phyloP scores from a whole-genome alignment of 2,113 vertebrate species.

The Laticauda colubrina region DNA sequence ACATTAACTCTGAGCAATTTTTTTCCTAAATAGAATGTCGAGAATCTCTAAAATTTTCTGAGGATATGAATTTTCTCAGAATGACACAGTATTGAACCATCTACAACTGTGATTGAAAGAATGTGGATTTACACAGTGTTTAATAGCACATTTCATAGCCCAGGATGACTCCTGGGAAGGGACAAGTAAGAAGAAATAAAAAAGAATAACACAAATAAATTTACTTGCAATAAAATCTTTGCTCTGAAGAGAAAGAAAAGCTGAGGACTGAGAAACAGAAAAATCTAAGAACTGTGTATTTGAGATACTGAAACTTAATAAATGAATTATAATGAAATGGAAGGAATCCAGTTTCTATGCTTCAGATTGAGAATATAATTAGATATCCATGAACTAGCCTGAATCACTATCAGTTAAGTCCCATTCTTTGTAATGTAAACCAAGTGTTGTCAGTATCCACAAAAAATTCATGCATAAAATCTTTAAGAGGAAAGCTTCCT shows the following conservation, averaged over 20 bases:
- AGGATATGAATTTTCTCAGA: conserved; percentile 7
- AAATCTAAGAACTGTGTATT: neutral
- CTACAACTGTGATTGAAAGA: neutral
- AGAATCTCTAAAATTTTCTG: conserved; percentile 16
- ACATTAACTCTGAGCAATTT: conserved; percentile 21
- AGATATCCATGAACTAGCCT: neutral
- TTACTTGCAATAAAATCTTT: neutral
- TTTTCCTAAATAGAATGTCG: conserved; percentile 10
- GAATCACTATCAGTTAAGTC: neutral
- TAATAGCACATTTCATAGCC: neutral
- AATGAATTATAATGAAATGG: neutral
- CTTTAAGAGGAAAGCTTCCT: neutral
- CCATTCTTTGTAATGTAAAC: neutral
- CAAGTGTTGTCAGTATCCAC: neutral
- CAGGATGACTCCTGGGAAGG: neutral
- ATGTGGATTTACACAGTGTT: neutral
- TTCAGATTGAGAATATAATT: neutral
- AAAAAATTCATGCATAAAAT: neutral
- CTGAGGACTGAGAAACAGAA: neutral
- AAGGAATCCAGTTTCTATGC: neutral
- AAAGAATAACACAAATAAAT: neutral
- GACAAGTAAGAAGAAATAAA: neutral
- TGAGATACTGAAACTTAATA: neutral
- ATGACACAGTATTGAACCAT: neutral
- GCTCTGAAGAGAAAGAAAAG: neutral